Base-by-base conservation (phyloP, 2,888 invertebrate genomes). In the Agelastica alni region DNA sequence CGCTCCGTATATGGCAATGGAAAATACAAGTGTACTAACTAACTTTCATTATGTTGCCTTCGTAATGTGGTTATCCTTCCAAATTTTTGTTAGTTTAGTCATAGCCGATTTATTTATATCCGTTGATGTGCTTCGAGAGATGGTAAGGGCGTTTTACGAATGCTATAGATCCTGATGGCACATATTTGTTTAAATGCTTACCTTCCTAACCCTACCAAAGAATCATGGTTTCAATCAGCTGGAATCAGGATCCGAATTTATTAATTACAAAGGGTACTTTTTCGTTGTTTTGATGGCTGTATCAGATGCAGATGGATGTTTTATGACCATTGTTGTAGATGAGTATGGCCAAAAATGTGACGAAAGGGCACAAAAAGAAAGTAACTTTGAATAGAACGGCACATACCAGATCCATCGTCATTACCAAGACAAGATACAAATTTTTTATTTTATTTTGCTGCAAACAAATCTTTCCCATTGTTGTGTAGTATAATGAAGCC, bases 371-470 rank as follows among this genome's bases (percentile, higher is more conserved):
- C n/a, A n/a, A n/a, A n/a, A n/a, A n/a, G n/a, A n/a, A n/a, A n/a
- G n/a, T n/a, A n/a, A n/a, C n/a, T n/a, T n/a, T n/a, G n/a, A n/a
- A n/a, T n/a, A n/a, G n/a, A n/a, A n/a, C n/a, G n/a, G n/a, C n/a
- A 43, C 34, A 31, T 51, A 43, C 51, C 43, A 51, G 43, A 51
- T 7, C 43, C 43, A 51, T 43, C 34, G 30, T 32, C 43, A 44
- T 12, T 43, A 18, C 32, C 51, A 17, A 18, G 39, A 39, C 17
- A 39, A 16, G 32, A 46, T n/a, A 31, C 43, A 43, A 26, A 43
- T 43, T 22, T 43, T 43, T 12, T 26, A 43, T 43, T 43, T 14
- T 39, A 39, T 39, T 39, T 39, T 39, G 14, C 14, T 39, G 13
- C 39, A 39, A 4, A 31, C 32, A 18, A 39, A 39, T 16, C 39